These are phyloP conservation scores for Brenthis daphne DNA, from an alignment of 2,888 invertebrate genomes.

Conservation along the genomic window DNA sequence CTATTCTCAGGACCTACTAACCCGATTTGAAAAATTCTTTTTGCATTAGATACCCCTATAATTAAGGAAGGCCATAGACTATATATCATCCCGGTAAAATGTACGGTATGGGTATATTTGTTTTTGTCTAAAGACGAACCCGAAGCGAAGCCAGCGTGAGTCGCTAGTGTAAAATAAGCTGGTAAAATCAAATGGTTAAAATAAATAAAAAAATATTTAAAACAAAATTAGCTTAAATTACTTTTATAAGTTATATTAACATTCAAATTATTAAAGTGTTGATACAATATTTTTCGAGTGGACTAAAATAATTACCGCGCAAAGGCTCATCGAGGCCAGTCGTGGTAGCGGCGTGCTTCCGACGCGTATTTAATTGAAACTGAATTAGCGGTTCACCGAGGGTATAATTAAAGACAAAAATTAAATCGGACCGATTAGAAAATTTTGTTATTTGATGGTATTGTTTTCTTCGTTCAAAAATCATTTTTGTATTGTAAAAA, in stretches of 20 bases:
- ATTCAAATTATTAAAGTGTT: background rate
- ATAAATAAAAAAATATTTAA: no score
- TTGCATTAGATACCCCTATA: no score
- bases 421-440: conserved; percentile 35
- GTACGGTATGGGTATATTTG: no score
- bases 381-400: conserved; percentile 43
- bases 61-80: no score
- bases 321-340: conserved; percentile 33
- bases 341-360: conserved; percentile 38
- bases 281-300: conserved; percentile 12
- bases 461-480: background rate
- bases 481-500: background rate
- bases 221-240: no score
- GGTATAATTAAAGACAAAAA: conserved; percentile 41
- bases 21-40: no score
- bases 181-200: no score
- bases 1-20: no score
- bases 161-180: no score
- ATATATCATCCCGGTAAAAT: no score
- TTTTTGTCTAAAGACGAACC: no score
- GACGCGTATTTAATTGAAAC: conserved; percentile 47
- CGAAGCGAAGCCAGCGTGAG: no score
- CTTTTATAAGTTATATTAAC: background rate
- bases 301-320: conserved; percentile 27
- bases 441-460: background rate